A percentile compares a stretch with the other conserved stretches of the same genome.
phyloP scores from a whole-genome alignment of 2,888 invertebrate genomes.

The Athalia rosae region DNA sequence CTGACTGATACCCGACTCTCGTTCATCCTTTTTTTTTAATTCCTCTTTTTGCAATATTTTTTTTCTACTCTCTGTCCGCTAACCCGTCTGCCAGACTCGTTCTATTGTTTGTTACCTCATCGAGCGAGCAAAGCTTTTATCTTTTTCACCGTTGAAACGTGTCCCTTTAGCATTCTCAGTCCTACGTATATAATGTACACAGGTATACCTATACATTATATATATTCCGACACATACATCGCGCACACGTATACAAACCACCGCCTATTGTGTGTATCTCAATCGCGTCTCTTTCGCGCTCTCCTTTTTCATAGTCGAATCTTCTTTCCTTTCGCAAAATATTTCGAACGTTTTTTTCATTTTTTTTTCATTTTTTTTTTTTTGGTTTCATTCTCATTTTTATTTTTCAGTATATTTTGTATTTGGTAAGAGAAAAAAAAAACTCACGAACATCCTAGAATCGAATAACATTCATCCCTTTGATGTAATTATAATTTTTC shows the following conservation, averaged over 20 bases:
- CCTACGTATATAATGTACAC: neutral
- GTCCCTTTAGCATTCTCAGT: conserved; percentile 19
- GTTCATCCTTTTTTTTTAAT: too few relatives aligned
- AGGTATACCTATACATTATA: neutral
- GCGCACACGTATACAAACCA: neutral
- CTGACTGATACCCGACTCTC: too few relatives aligned
- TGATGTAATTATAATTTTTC: too few relatives aligned
- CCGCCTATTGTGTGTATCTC: conserved; percentile 28
- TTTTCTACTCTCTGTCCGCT: conserved; percentile 12
- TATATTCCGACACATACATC: too few relatives aligned
- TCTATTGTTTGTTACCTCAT: conserved; percentile 29
- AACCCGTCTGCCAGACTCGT: conserved; percentile 8
- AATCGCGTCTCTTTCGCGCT: neutral
- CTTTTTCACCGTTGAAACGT: conserved; percentile 36
- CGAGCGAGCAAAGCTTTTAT: conserved; percentile 41
- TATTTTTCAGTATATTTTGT: too few relatives aligned
- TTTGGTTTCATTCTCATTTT: too few relatives aligned
- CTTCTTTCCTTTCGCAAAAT: neutral
- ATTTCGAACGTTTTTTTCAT: neutral
- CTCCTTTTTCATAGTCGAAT: conserved; percentile 24
- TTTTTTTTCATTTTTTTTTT: too few relatives aligned
- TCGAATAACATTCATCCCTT: too few relatives aligned
- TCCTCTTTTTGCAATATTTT: too few relatives aligned
- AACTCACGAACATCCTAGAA: too few relatives aligned
- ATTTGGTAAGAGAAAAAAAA: too few relatives aligned